These are phyloP conservation scores for Bugula neritina DNA, from an alignment of 2,888 invertebrate species.

Conservation along the genomic window DNA sequence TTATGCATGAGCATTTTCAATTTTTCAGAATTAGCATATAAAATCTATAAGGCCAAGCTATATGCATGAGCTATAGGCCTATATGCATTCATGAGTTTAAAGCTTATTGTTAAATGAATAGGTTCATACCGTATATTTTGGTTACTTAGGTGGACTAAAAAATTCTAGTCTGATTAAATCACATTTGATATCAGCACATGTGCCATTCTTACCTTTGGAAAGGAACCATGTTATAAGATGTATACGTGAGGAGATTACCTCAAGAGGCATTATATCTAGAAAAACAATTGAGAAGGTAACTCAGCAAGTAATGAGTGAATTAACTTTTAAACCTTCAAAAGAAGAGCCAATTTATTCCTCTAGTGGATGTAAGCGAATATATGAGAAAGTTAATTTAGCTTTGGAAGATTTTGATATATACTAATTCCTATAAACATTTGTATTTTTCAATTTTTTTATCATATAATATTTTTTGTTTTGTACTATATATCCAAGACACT, in stretches of 20 bases:
- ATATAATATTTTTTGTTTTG: too few species aligned
- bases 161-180: constrained; percentile 74
- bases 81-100: too few species aligned
- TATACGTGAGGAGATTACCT: constrained; percentile 63
- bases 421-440: too few species aligned
- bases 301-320: constrained; percentile 51
- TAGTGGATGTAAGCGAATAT: constrained; percentile 83
- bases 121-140: too few species aligned
- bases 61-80: too few species aligned
- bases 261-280: too few species aligned
- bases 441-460: too few species aligned
- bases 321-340: constrained; percentile 69
- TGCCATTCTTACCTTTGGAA: constrained; percentile 91
- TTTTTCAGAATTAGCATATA: too few species aligned
- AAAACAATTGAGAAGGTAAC: background rate
- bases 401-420: constrained; percentile 26
- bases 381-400: constrained; percentile 61
- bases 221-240: constrained; percentile 74
- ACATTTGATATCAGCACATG: constrained; percentile 82
- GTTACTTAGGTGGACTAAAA: constrained; percentile 74
- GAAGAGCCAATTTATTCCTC: constrained; percentile 72
- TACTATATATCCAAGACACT: too few species aligned
- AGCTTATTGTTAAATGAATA: too few species aligned
- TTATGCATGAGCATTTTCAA: too few species aligned
- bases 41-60: too few species aligned